These are phyloP conservation scores for Synergus gifuensis DNA, from an alignment of 2,888 invertebrate genomes.

Conservation along the genomic window DNA sequence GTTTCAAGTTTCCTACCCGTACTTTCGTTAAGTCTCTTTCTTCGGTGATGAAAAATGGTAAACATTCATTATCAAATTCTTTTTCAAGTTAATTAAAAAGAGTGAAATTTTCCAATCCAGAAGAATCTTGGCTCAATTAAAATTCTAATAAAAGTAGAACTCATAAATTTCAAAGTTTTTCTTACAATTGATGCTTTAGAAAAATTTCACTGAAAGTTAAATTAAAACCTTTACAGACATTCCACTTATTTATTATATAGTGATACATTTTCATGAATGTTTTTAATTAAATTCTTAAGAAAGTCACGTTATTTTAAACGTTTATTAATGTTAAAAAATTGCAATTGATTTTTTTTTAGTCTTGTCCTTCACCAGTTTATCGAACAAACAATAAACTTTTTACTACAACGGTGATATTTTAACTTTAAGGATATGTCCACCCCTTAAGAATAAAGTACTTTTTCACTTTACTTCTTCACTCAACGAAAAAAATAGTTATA, in stretches of 20 bases:
- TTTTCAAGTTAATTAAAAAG: not conserved
- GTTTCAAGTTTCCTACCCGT: slow-evolving; percentile 5
- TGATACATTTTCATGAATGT: not conserved
- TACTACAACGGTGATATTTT: slow-evolving; percentile 2
- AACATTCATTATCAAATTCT: not conserved
- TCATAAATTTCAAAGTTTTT: not conserved
- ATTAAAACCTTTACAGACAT: not conserved
- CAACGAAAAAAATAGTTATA: not conserved
- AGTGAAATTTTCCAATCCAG: not conserved
- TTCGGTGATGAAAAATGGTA: not conserved
- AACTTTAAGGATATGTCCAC: slow-evolving; percentile 16
- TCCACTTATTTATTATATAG: not conserved
- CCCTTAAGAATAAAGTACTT: slow-evolving; percentile 2
- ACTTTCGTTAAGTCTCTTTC: not conserved
- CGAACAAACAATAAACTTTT: slow-evolving; percentile 5
- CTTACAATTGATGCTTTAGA: not conserved
- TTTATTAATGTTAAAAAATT: not conserved
- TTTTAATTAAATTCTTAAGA: no score
- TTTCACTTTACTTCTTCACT: not conserved
- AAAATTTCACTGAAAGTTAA: not conserved
- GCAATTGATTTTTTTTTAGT: not conserved
- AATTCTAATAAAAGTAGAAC: not conserved
- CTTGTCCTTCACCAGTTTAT: slow-evolving; percentile 10
- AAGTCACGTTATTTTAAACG: not conserved
- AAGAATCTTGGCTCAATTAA: not conserved